Conservation (phyloP, 2,888 invertebrate genomes). For the Heterodera filipjevi region DNA sequence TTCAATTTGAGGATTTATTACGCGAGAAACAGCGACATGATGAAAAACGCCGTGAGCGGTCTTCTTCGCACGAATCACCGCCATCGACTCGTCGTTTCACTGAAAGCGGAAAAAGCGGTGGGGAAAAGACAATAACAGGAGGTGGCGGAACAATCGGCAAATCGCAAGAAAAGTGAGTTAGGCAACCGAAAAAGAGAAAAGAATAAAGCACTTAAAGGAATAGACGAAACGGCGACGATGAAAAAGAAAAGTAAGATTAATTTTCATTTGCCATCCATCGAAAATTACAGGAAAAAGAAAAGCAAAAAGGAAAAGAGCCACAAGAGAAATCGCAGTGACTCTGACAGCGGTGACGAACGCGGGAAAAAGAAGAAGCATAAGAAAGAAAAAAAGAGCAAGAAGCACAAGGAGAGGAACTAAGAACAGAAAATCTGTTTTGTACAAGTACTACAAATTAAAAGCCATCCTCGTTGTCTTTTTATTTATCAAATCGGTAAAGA, state of each 20-base stretch:
- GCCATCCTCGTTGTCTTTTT: neutral
- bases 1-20: constrained; percentile 6
- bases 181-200: neutral
- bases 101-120: constrained; percentile 7
- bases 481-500: neutral
- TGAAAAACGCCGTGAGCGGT: constrained; percentile 26
- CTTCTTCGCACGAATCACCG: constrained; percentile 22
- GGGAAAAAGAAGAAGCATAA: constrained; percentile 46
- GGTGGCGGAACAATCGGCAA: neutral
- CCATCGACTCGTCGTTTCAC: constrained; percentile 5
- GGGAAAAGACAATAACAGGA: neutral
- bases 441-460: neutral
- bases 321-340: constrained; percentile 12
- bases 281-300: constrained; percentile 6
- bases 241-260: neutral
- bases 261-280: neutral
- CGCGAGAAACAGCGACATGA: constrained; percentile 22
- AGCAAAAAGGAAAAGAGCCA: constrained; percentile 8
- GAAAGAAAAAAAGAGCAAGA: constrained; percentile 39
- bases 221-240: constrained; percentile 20
- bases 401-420: constrained; percentile 34
- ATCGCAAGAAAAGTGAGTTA: neutral
- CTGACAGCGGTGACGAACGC: constrained; percentile 29
- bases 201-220: neutral
- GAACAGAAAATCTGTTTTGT: neutral